Percentiles rank a stretch among this genome's conserved stretches.
These are phyloP conservation scores for Heterodera filipjevi DNA, from an alignment of 2,888 invertebrate species.

Conservation along the genomic window DNA sequence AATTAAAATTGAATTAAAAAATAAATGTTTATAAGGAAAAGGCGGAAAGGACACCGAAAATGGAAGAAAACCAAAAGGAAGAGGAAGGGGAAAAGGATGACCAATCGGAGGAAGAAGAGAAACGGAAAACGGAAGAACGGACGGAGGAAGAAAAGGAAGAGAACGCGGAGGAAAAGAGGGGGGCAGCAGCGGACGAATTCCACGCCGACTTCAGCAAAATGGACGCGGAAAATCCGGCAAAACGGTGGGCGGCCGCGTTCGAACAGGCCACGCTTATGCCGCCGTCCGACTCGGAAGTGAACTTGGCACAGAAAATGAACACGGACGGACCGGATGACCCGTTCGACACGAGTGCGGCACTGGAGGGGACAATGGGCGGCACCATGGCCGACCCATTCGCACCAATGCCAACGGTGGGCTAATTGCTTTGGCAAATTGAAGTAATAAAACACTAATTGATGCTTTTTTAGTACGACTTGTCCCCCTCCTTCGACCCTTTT, in stretches of 20 bases:
- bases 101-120: conserved; percentile 18
- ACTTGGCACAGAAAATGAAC: conserved; percentile 28
- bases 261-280: conserved; percentile 46
- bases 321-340: not conserved
- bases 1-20: not conserved
- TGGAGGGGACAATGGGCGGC: conserved; percentile 9
- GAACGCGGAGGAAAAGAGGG: not conserved
- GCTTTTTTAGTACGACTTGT: conserved; percentile 38
- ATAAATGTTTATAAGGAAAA: not conserved
- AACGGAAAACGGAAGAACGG: conserved; percentile 12
- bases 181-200: not conserved
- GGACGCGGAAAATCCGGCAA: conserved; percentile 40
- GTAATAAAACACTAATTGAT: no score
- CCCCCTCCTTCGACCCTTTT: conserved; percentile 60
- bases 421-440: not conserved
- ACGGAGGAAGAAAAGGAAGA: conserved; percentile 26
- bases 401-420: conserved; percentile 43
- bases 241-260: conserved; percentile 20
- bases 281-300: conserved; percentile 60
- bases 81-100: conserved; percentile 10
- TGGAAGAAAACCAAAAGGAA: not conserved
- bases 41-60: not conserved
- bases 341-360: conserved; percentile 20
- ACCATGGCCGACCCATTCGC: conserved; percentile 50
- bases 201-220: conserved; percentile 24